Evolutionary conservation across 2,113 vertebrate species (phyloP).

Genomic region (Apteryx mantelli): DNA sequence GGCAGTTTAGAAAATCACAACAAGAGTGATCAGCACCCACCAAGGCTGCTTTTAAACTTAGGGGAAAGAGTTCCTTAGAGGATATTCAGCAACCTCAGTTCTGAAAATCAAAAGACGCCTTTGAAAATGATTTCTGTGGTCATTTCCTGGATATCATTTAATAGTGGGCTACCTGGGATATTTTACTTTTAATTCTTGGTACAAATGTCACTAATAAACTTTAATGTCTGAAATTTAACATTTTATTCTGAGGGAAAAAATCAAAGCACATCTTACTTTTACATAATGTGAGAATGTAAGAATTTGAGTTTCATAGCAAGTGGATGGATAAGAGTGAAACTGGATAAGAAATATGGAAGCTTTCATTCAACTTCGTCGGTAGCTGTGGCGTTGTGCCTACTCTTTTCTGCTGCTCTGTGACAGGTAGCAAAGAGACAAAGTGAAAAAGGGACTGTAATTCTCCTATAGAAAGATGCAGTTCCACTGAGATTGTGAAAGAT

Average conservation of each 20-base stretch:
- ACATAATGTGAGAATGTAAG: neutral
- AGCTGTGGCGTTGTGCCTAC: no score
- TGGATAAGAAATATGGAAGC: neutral
- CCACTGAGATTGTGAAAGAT: neutral
- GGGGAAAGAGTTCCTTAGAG: neutral
- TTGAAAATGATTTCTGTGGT: neutral
- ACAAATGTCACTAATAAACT: neutral
- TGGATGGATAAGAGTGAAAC: neutral
- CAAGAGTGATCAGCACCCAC: neutral
- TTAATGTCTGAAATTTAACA: neutral
- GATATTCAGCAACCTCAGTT: neutral
- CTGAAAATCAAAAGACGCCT: neutral
- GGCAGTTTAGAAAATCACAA: slow-evolving; percentile 20
- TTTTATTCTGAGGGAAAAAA: neutral
- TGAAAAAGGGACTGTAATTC: neutral
- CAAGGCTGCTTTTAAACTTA: neutral
- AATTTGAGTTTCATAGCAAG: neutral
- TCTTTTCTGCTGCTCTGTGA: no score
- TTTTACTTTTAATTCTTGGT: neutral
- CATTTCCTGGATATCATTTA: neutral
- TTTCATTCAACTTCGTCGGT: neutral
- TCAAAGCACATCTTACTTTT: neutral
- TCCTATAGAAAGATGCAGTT: neutral
- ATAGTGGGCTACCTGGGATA: neutral
- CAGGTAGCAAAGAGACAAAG: neutral